A percentile compares a stretch with the other conserved stretches of the same genome.
Conservation (phyloP, 2,797 vertebrate species). For the Eospalax fontanierii region DNA sequence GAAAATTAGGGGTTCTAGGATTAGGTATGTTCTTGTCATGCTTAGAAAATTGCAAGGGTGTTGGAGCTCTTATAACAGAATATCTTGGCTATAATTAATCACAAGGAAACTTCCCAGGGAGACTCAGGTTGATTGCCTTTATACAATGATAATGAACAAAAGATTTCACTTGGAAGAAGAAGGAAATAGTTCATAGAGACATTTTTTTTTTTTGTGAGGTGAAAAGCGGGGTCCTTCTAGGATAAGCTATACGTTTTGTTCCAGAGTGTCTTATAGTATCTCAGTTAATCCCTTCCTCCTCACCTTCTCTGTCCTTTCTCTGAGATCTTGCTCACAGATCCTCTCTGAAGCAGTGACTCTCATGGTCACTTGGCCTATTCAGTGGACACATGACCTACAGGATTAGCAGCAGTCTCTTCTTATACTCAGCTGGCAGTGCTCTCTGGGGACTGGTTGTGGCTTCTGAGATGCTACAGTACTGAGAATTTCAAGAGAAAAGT, state of each 20-base stretch:
- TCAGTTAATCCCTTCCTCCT: not conserved
- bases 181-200: not conserved
- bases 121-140: slow-evolving; percentile 57
- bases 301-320: not conserved
- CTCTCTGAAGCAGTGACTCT: not conserved
- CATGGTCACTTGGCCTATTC: not conserved
- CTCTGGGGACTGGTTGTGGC: not conserved
- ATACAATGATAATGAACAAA: not conserved
- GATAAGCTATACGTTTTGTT: not conserved
- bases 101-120: slow-evolving; percentile 57
- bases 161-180: not conserved
- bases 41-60: slow-evolving; percentile 63
- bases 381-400: not conserved
- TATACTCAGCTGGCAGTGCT: not conserved
- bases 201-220: not conserved
- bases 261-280: not conserved
- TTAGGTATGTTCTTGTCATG: slow-evolving; percentile 44
- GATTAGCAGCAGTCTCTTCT: not conserved
- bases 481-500: slow-evolving; percentile 13
- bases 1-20: slow-evolving; percentile 79
- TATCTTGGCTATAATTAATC: slow-evolving; percentile 71
- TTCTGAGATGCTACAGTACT: not conserved
- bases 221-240: not conserved
- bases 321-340: not conserved
- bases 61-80: slow-evolving; percentile 6